Percentiles rank a stretch among this genome's conserved stretches.
phyloP scores from a whole-genome alignment of 2,113 vertebrate genomes.

The Brachyhypopomus occidentalis region DNA sequence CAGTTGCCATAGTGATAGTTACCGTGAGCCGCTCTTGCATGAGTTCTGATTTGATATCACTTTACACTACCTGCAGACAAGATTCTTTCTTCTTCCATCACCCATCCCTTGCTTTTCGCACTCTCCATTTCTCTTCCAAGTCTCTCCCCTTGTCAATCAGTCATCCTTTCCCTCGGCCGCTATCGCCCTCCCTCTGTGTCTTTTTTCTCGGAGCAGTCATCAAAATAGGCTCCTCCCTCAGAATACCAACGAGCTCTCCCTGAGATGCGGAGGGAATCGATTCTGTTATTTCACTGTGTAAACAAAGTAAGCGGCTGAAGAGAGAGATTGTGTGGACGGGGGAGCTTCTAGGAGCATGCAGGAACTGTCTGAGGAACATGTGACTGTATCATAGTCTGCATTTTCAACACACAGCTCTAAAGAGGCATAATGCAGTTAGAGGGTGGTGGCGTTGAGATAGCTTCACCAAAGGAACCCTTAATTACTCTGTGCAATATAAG shows the following conservation, averaged over 20 bases:
- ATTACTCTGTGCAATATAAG: not conserved
- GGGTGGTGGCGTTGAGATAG: not conserved
- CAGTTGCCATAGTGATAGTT: slow-evolving; percentile 51
- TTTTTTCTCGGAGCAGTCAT: slow-evolving; percentile 9
- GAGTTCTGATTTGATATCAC: slow-evolving; percentile 38
- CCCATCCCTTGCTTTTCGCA: too few species aligned
- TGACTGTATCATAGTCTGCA: not conserved
- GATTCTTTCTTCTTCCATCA: slow-evolving; percentile 17
- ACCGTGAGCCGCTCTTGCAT: slow-evolving; percentile 24
- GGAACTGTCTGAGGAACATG: not conserved
- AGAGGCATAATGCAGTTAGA: not conserved
- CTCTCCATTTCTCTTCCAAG: slow-evolving; percentile 1
- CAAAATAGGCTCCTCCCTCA: slow-evolving; percentile 9
- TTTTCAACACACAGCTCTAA: not conserved
- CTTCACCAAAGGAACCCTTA: not conserved
- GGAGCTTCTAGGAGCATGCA: not conserved
- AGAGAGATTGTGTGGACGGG: not conserved
- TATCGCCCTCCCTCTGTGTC: not conserved
- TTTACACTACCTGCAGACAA: slow-evolving; percentile 40
- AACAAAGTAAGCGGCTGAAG: not conserved
- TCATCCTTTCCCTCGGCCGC: slow-evolving; percentile 1
- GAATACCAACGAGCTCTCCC: slow-evolving; percentile 21
- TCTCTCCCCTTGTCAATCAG: not conserved
- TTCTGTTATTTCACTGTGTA: slow-evolving; percentile 26
- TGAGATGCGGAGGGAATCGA: not conserved